Evolutionary conservation across 1,140 invertebrate species (phyloP).

Genomic region (Episyrphus balteatus): DNA sequence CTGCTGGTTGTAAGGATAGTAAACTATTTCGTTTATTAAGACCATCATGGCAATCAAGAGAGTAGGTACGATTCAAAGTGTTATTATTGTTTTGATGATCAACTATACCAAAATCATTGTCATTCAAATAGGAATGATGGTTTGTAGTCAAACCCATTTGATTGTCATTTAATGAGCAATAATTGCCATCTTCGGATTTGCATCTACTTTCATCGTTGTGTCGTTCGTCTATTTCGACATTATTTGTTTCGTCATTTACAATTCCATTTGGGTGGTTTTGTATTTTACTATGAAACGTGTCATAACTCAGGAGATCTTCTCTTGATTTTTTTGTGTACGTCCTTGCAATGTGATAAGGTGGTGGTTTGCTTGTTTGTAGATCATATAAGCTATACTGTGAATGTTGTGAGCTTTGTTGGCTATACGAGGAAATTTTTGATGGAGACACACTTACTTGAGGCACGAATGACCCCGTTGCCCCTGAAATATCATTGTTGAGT

Average conservation of each 20-base stretch:
- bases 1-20: background rate
- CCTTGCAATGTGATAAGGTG: slow-evolving; percentile 58
- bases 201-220: background rate
- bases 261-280: slow-evolving; percentile 7
- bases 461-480: too few relatives aligned
- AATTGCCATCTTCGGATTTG: background rate
- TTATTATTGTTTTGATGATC: slow-evolving; percentile 24
- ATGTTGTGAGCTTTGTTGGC: too few relatives aligned
- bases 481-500: background rate
- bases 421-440: too few relatives aligned
- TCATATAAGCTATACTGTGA: too few relatives aligned
- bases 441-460: too few relatives aligned
- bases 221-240: background rate
- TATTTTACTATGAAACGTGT: slow-evolving; percentile 24
- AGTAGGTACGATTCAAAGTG: background rate
- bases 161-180: background rate
- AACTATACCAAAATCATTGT: slow-evolving; percentile 4
- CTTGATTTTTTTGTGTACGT: slow-evolving; percentile 54
- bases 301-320: slow-evolving; percentile 33
- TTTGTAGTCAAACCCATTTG: too few relatives aligned
- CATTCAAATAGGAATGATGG: too few relatives aligned
- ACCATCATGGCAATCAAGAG: background rate
- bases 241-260: background rate
- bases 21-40: background rate
- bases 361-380: slow-evolving; percentile 35